These are phyloP conservation scores for Xiphorhynchus elegans DNA, from an alignment of 2,113 vertebrate species.

Conservation along the genomic window DNA sequence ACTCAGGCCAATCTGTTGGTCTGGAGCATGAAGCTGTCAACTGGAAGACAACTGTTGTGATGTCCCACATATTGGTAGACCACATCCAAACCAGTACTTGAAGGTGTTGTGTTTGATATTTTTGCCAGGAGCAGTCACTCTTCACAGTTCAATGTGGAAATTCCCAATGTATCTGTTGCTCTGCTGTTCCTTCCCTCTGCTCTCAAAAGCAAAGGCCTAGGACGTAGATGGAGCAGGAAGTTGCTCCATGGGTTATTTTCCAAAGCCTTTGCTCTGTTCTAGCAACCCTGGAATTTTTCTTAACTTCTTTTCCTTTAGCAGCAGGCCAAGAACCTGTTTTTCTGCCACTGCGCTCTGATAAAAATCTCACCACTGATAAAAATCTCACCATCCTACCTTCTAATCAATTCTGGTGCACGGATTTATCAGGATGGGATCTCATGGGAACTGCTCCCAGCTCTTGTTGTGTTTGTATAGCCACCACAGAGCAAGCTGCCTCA, in stretches of 20 bases:
- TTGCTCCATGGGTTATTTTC: constrained; percentile 1
- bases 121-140: not conserved
- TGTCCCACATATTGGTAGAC: not conserved
- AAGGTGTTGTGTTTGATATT: not conserved
- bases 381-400: constrained; percentile 27
- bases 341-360: not conserved
- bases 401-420: not conserved
- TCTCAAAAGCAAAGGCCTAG: not conserved
- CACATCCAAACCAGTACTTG: not conserved
- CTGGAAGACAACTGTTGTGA: not conserved
- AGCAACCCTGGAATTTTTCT: not conserved
- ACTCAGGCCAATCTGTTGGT: not conserved
- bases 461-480: not conserved
- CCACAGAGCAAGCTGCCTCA: not conserved
- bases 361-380: constrained; percentile 19
- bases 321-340: not conserved
- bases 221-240: not conserved
- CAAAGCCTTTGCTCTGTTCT: not conserved
- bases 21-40: not conserved
- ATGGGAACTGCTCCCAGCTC: not conserved
- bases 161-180: not conserved
- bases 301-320: constrained; percentile 23
- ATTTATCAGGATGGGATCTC: constrained; percentile 20
- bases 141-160: not conserved
- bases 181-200: not conserved